phyloP scores from a whole-genome alignment of 1,140 invertebrate species.

The Caenorhabditis tropicalis region DNA sequence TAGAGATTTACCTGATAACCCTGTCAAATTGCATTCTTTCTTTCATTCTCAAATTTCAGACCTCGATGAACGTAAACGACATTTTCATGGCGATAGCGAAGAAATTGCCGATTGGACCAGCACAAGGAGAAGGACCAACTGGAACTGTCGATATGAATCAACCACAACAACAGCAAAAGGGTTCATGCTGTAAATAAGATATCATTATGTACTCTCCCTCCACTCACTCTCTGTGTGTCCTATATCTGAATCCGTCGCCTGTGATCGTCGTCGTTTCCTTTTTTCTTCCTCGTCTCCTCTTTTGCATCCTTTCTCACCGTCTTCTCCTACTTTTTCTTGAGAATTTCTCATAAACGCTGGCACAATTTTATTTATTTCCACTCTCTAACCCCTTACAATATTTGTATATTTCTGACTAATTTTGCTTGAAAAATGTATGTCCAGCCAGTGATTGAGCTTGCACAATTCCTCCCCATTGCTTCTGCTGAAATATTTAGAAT shows the following conservation, averaged over 20 bases:
- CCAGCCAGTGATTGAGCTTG: conserved; percentile 8
- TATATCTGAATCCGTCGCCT: conserved; percentile 37
- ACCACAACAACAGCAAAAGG: conserved; percentile 53
- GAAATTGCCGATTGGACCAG: conserved; percentile 52
- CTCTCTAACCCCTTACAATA: background rate
- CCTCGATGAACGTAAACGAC: conserved; percentile 99
- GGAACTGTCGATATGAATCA: conserved; percentile 62
- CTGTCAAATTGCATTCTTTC: too few relatives aligned
- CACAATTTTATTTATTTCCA: background rate
- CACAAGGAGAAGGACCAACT: conserved; percentile 60
- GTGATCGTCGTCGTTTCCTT: conserved; percentile 1
- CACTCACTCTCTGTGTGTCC: background rate
- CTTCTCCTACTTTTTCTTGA: background rate
- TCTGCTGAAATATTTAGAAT: background rate
- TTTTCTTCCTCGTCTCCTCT: background rate
- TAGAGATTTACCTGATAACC: too few relatives aligned
- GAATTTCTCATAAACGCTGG: background rate
- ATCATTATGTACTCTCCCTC: background rate
- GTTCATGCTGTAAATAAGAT: conserved; percentile 57
- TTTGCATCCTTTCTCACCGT: background rate
- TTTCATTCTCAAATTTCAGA: conserved; percentile 74
- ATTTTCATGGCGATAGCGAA: conserved; percentile 94
- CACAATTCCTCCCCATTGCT: background rate
- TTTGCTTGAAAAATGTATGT: background rate
- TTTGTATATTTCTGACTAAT: conserved; percentile 40